Evolutionary conservation across 2,888 invertebrate genomes (phyloP), one percentile per base, ranked within the genome.

Genomic region (Pseudococcus jackbeardsleyi): DNA sequence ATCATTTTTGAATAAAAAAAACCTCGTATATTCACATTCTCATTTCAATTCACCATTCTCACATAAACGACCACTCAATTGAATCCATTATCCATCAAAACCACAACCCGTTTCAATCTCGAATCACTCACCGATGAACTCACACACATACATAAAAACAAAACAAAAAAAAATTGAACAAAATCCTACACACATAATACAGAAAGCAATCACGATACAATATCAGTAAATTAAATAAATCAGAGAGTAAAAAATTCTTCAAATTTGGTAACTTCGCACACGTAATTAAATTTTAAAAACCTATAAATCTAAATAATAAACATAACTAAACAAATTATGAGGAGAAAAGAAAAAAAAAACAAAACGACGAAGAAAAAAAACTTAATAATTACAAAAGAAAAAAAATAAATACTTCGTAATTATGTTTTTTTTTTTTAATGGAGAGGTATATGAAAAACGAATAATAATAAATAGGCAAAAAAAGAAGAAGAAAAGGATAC

Each of bases 181-280:
- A 72, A 72, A 15, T 33, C 72, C 26, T 33, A 33, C 1, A 72
- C 33, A 72, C 26, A 15, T 33, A 33, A 33, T 72, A 72, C 33
- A 72, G 17, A 72, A 72, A 72, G 33, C 33, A 26, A 72, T 72
- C 72, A 33, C 26, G 42, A 17, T 82, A 33, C 79, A 39, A 82
- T 82, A 82, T 82, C 33, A 77, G 39, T 77, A 77, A 33, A 77
- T 77, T 77, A 77, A 26, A 42, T 77, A 77, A 77, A 12, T 82
- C 79, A 46, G 33, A 82, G 46, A 82, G 79, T 46, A 82, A 82
- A 82, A 82, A 46, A 82, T 82, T 82, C 79, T 82, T 82, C 79
- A 82, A 82, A 82, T 82, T 82, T 82, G 79, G 79, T 82, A 82
- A 82, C 79, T 82, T 82, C 46, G 1, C 79, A 82, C 79, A 82